A percentile compares a stretch with the other conserved stretches of the same genome.
Evolutionary conservation across 2,113 vertebrate species (phyloP).

Genomic region (Agelaius tricolor): DNA sequence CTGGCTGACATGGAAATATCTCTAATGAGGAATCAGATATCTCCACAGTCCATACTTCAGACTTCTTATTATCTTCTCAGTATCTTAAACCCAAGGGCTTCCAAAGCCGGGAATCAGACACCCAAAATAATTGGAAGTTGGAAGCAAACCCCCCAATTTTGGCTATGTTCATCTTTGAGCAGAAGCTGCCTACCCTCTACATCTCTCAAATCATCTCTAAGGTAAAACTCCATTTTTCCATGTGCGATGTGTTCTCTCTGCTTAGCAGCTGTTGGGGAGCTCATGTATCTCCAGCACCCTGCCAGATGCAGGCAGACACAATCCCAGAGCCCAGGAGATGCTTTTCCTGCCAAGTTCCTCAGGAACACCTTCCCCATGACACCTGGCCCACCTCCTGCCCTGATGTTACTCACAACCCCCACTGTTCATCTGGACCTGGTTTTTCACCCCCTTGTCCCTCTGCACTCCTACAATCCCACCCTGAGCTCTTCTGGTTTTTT

Average conservation of each 20-base stretch:
- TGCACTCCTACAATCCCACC: not conserved
- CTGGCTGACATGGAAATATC: not conserved
- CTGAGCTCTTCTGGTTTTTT: not conserved
- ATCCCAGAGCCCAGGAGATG: not conserved
- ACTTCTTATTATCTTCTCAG: not conserved
- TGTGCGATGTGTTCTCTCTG: not conserved
- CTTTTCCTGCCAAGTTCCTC: not conserved
- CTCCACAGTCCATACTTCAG: not conserved
- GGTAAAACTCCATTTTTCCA: not conserved
- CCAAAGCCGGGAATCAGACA: not conserved
- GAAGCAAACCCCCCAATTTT: not conserved
- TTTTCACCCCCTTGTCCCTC: not conserved
- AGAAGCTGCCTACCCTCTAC: not conserved
- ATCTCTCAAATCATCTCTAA: not conserved
- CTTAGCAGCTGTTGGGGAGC: not conserved
- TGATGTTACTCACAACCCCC: not conserved
- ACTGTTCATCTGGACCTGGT: not conserved
- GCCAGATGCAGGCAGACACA: not conserved
- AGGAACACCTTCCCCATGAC: not conserved
- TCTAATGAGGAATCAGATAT: not conserved
- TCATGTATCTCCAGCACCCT: fast-evolving
- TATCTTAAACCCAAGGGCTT: not conserved
- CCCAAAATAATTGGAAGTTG: not conserved
- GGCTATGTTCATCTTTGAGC: not conserved
- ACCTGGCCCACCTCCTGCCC: not conserved